These are phyloP conservation scores for Hecatera dysodea DNA, from an alignment of 2,888 invertebrate species.

Conservation along the genomic window DNA sequence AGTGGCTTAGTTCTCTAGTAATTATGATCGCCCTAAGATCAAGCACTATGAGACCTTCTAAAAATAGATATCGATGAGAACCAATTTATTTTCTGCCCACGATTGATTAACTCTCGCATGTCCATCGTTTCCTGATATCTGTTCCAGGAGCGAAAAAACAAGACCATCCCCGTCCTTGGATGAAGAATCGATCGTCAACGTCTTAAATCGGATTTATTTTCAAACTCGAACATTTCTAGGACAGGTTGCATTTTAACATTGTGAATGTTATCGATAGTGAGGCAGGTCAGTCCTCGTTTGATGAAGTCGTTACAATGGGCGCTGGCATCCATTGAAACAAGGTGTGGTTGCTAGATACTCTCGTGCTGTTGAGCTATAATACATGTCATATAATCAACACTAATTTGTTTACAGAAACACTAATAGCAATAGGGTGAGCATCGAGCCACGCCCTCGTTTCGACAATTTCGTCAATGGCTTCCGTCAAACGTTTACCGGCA, in stretches of 20 bases:
- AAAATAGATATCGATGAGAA: slow-evolving; percentile 61
- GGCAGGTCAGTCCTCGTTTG: slow-evolving; percentile 68
- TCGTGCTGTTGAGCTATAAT: slow-evolving; percentile 69
- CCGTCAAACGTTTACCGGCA: slow-evolving; percentile 41
- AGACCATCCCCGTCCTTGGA: background rate
- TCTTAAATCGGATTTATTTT: background rate
- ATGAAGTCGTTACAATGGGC: slow-evolving; percentile 53
- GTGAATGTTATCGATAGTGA: slow-evolving; percentile 54
- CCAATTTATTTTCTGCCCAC: slow-evolving; percentile 54
- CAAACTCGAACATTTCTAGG: background rate
- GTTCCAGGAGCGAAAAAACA: slow-evolving; percentile 7
- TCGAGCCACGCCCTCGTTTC: slow-evolving; percentile 82
- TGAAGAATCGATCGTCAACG: background rate
- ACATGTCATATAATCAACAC: no score
- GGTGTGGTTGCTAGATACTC: slow-evolving; percentile 70
- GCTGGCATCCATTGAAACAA: slow-evolving; percentile 51
- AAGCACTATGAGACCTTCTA: slow-evolving; percentile 39
- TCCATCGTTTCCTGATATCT: slow-evolving; percentile 23
- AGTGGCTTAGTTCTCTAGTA: slow-evolving; percentile 28
- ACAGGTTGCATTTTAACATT: slow-evolving; percentile 23
- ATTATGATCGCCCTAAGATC: slow-evolving; percentile 38
- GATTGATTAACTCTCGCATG: slow-evolving; percentile 32
- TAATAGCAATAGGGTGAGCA: slow-evolving; percentile 73
- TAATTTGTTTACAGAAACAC: slow-evolving; percentile 79
- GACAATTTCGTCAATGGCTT: slow-evolving; percentile 68